A percentile compares a stretch with the other conserved stretches of the same genome.
Evolutionary conservation across 2,888 invertebrate species (phyloP).

Genomic region (Stictocephala bisonia): DNA sequence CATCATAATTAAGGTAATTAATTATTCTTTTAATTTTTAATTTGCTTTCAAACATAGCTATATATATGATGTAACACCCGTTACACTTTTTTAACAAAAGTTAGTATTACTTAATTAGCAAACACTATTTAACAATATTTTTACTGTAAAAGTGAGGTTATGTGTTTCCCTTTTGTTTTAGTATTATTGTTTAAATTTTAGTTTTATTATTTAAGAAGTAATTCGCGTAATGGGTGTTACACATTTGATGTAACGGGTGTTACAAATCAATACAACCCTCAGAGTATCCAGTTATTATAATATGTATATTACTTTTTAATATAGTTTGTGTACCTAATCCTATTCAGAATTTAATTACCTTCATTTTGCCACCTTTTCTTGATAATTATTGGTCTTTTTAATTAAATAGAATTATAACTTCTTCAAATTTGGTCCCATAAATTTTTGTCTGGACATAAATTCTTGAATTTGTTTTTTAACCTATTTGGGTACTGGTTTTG

Average conservation of each 20-base stretch:
- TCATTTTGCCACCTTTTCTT: slow-evolving; percentile 1
- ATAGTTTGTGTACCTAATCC: background rate
- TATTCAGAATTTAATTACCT: background rate
- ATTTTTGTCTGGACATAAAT: background rate
- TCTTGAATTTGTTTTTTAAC: background rate
- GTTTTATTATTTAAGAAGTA: slow-evolving; percentile 10
- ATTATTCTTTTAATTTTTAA: slow-evolving; percentile 12
- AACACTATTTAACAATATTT: background rate
- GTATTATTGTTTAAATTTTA: slow-evolving; percentile 26
- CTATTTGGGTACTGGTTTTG: background rate
- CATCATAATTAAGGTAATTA: slow-evolving; percentile 7
- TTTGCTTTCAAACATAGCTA: background rate
- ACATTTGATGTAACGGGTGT: slow-evolving; percentile 23
- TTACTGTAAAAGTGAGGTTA: slow-evolving; percentile 35
- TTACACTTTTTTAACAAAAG: slow-evolving; percentile 23
- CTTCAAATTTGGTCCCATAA: slow-evolving; percentile 4
- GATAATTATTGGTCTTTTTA: background rate
- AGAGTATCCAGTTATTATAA: slow-evolving; percentile 10
- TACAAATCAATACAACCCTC: slow-evolving; percentile 9
- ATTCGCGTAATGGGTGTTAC: slow-evolving; percentile 27
- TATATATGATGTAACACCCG: slow-evolving; percentile 23
- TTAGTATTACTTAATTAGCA: slow-evolving; percentile 23
- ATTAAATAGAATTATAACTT: background rate
- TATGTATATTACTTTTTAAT: slow-evolving; percentile 1
- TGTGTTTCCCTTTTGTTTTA: slow-evolving; percentile 8